Conservation (phyloP, 92 coral and sea anemone genomes). For the Galaxea fascicularis region DNA sequence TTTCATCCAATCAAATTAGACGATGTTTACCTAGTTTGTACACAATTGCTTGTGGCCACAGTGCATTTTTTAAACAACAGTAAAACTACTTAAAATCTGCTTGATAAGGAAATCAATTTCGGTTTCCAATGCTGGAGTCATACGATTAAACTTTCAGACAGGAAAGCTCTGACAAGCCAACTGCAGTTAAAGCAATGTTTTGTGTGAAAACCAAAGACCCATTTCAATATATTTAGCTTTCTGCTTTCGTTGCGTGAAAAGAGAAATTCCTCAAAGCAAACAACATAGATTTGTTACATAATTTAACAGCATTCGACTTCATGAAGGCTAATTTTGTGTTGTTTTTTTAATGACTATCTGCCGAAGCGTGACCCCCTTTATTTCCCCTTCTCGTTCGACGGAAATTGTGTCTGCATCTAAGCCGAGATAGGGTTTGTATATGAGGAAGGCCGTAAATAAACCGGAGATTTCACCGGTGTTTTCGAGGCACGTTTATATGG, state of each 20-base stretch:
- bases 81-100: not conserved
- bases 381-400: not conserved
- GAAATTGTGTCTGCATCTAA: not conserved
- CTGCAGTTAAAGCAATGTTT: not conserved
- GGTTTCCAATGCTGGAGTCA: not conserved
- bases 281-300: too few species aligned
- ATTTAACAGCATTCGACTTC: too few species aligned
- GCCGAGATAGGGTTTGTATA: not conserved
- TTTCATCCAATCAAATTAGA: constrained; percentile 18
- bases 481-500: too few species aligned
- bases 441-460: too few species aligned
- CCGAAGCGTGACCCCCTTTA: too few species aligned
- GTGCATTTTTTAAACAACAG: not conserved
- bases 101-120: not conserved
- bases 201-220: too few species aligned
- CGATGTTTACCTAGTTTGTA: not conserved
- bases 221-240: too few species aligned
- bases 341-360: too few species aligned
- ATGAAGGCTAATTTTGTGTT: too few species aligned
- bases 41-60: not conserved
- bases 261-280: too few species aligned
- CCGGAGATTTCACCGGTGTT: too few species aligned
- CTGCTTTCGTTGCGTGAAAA: too few species aligned
- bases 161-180: not conserved
- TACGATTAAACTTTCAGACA: not conserved